phyloP scores from a whole-genome alignment of 2,888 invertebrate genomes.

The Leucania comma region DNA sequence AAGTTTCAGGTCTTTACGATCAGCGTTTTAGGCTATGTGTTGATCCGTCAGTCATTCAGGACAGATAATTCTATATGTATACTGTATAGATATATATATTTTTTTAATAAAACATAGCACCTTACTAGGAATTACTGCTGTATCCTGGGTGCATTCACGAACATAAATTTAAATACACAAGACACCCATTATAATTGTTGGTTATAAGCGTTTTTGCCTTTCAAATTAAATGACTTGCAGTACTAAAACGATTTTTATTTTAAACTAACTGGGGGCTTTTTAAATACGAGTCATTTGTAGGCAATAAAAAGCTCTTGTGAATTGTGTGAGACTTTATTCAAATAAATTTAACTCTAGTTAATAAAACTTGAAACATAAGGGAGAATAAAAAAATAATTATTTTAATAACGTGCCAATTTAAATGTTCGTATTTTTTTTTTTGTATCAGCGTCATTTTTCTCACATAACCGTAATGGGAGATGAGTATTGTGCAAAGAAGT shows the following conservation, averaged over 20 bases:
- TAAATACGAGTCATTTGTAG: slow-evolving; percentile 29
- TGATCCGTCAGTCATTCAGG: too few relatives aligned
- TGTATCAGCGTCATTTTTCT: background rate
- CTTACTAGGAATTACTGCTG: too few relatives aligned
- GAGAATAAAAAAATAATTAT: slow-evolving; percentile 7
- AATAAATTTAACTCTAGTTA: background rate
- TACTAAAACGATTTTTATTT: slow-evolving; percentile 21
- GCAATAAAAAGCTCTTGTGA: slow-evolving; percentile 17
- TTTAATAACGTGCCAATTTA: slow-evolving; percentile 11
- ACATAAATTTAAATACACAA: too few relatives aligned
- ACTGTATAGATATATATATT: too few relatives aligned
- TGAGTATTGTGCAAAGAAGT: background rate
- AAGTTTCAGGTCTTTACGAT: too few relatives aligned
- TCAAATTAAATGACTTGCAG: slow-evolving; percentile 11
- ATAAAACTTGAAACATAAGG: slow-evolving; percentile 12
- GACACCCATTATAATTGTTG: background rate
- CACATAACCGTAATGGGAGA: background rate
- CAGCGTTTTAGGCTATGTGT: too few relatives aligned
- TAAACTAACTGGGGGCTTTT: slow-evolving; percentile 10
- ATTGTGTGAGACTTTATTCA: slow-evolving; percentile 16
- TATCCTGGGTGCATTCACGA: too few relatives aligned
- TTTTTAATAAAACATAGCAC: too few relatives aligned
- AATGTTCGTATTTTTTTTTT: background rate
- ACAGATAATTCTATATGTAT: too few relatives aligned
- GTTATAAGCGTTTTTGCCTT: slow-evolving; percentile 15